Percentiles rank a stretch among this genome's conserved stretches.
Evolutionary conservation across 1,140 invertebrate species (phyloP).

Genomic region (Rhagoletis pomonella): DNA sequence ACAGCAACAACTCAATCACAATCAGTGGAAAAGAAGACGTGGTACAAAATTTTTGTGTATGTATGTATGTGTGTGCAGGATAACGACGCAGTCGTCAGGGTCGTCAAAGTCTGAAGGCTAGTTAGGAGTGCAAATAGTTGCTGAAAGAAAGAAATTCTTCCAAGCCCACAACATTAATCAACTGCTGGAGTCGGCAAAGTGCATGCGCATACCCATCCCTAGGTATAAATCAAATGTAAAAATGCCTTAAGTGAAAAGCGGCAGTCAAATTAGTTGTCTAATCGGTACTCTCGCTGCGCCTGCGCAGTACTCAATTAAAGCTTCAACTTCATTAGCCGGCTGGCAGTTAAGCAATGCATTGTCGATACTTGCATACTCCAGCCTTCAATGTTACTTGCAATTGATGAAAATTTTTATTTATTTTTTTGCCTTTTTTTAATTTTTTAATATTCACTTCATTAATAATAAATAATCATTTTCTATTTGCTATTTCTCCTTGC

Average conservation of each 20-base stretch:
- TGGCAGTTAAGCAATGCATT: background rate
- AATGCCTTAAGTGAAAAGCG: background rate
- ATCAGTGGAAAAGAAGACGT: background rate
- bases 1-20: background rate
- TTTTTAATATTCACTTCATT: conserved; percentile 22
- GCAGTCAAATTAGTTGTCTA: background rate
- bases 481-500: conserved; percentile 47
- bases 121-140: too few relatives aligned
- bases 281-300: background rate
- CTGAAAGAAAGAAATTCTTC: too few relatives aligned
- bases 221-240: background rate
- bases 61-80: background rate
- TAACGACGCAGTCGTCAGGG: background rate
- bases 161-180: conserved; percentile 7
- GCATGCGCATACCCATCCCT: background rate
- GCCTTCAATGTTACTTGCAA: background rate
- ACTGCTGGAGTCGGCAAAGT: background rate
- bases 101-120: background rate
- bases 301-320: background rate
- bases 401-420: too few relatives aligned
- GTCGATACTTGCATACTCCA: background rate
- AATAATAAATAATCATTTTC: conserved; percentile 54
- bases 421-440: background rate
- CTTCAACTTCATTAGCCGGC: background rate
- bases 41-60: background rate